phyloP scores from a whole-genome alignment of 2,888 invertebrate species.

The Stenotaenia linearis region DNA sequence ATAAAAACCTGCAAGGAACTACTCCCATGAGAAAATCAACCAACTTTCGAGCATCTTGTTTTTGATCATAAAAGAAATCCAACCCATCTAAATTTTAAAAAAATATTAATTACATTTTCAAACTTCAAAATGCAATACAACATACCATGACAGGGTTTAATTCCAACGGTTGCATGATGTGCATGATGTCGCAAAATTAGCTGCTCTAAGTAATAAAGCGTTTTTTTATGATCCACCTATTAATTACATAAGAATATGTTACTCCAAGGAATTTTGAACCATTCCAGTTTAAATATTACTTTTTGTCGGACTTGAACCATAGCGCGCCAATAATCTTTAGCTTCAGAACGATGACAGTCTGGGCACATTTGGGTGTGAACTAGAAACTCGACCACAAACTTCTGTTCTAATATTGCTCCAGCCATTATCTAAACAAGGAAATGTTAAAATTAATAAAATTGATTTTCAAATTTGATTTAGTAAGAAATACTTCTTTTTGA shows the following conservation, averaged over 20 bases:
- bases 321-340: slow-evolving; percentile 96
- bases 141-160: slow-evolving; percentile 72
- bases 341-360: slow-evolving; percentile 93
- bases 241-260: too few relatives aligned
- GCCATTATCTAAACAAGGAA: slow-evolving; percentile 58
- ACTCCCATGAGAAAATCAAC: slow-evolving; percentile 84
- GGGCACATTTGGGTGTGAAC: slow-evolving; percentile 93
- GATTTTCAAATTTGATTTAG: background rate
- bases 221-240: slow-evolving; percentile 86
- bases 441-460: background rate
- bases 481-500: slow-evolving; percentile 70
- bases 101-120: background rate
- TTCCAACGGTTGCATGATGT: slow-evolving; percentile 81
- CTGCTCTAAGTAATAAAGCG: slow-evolving; percentile 95
- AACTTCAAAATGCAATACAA: background rate
- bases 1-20: slow-evolving; percentile 63
- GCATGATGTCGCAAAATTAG: slow-evolving; percentile 91
- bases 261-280: too few relatives aligned
- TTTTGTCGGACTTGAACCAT: slow-evolving; percentile 56
- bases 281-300: too few relatives aligned
- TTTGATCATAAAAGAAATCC: slow-evolving; percentile 88
- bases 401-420: slow-evolving; percentile 86
- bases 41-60: slow-evolving; percentile 88
- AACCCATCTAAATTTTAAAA: slow-evolving; percentile 64
- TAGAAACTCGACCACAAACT: slow-evolving; percentile 88